Evolutionary conservation across 2,113 vertebrate genomes (phyloP), one percentile per base, ranked within the genome.

Genomic region (Formicarius rufipectus): DNA sequence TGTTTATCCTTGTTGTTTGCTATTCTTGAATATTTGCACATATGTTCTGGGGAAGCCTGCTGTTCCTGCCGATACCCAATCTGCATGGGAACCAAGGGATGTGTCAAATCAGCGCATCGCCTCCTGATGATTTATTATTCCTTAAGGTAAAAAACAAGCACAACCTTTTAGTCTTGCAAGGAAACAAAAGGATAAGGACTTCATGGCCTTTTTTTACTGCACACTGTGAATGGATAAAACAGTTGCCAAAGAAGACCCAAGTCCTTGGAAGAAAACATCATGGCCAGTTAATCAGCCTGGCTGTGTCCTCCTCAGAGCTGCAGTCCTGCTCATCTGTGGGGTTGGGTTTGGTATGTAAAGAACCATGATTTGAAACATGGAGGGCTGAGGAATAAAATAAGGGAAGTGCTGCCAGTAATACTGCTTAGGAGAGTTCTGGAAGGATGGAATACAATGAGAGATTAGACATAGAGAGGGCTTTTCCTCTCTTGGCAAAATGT

Each of bases 31-130:
- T 95, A 95, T 95, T 95, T 92, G 91, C 91, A 87, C 96, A 97
- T 93, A 95, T 96, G 95, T 96, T 97, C 86, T 92, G 93, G 89
- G 93, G 89, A 95, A 95, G 89, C 94, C 94, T 96, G 91, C 95
- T 97, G 95, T 92, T 95, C 93, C 83, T 95, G 80, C 56, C 5
- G 0, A 67, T 84, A 67, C 64, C 45, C 39, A 7, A 21, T 71
- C 94, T 93, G 91, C 75, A 81, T 64, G 64, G 3, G 8, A 95
- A 87, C 76, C 69, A 72, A 68, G 67, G 89, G 73, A 95, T 52
- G 47, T 84, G 89, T 90, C 83, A 92, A 42, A 81, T 10, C 52
- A 87, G 27, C 23, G 56, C 56, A 28, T 89, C 2, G 2, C 35
- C 69, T 92, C 86, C 67, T 59, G 59, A 67, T 77, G 53, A 81